phyloP scores from a whole-genome alignment of 2,888 invertebrate genomes.

The Sialis fuliginosa region DNA sequence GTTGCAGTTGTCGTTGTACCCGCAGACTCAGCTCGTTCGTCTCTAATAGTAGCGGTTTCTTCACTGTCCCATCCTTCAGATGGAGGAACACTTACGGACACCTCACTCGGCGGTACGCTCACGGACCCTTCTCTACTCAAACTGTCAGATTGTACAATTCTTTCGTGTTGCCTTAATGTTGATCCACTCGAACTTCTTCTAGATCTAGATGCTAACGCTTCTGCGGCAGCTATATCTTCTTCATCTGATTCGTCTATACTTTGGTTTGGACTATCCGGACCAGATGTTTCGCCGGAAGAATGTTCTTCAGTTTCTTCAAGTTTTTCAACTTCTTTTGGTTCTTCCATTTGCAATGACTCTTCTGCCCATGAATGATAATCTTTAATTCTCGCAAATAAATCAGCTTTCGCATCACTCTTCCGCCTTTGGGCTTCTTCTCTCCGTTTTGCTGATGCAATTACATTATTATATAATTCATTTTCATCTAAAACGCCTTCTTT shows the following conservation, averaged over 20 bases:
- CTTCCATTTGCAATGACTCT: conserved; percentile 11
- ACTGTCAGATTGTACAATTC: conserved; percentile 20
- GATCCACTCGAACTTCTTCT: conserved; percentile 26
- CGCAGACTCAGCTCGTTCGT: conserved; percentile 20
- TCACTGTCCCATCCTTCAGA: conserved; percentile 24
- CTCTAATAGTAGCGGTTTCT: conserved; percentile 20
- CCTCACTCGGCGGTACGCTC: conserved; percentile 24
- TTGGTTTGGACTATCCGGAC: conserved; percentile 68
- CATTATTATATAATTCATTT: conserved; percentile 22
- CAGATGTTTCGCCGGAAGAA: conserved; percentile 75
- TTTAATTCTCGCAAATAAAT: conserved; percentile 29
- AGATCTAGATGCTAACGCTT: conserved; percentile 18
- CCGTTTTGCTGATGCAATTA: conserved; percentile 21
- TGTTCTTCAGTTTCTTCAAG: conserved; percentile 27
- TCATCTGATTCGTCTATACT: conserved; percentile 57
- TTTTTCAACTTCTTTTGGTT: conserved; percentile 9
- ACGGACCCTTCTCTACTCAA: conserved; percentile 24
- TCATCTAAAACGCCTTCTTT: conserved; percentile 24
- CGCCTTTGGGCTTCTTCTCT: conserved; percentile 13
- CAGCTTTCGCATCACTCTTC: conserved; percentile 20
- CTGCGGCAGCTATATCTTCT: conserved; percentile 37
- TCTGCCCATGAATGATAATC: conserved; percentile 28
- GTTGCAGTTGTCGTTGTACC: conserved; percentile 20
- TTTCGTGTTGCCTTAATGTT: conserved; percentile 20
- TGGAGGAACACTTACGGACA: conserved; percentile 21